phyloP scores from a whole-genome alignment of 2,797 vertebrate genomes.

The Chloroceryle inda region DNA sequence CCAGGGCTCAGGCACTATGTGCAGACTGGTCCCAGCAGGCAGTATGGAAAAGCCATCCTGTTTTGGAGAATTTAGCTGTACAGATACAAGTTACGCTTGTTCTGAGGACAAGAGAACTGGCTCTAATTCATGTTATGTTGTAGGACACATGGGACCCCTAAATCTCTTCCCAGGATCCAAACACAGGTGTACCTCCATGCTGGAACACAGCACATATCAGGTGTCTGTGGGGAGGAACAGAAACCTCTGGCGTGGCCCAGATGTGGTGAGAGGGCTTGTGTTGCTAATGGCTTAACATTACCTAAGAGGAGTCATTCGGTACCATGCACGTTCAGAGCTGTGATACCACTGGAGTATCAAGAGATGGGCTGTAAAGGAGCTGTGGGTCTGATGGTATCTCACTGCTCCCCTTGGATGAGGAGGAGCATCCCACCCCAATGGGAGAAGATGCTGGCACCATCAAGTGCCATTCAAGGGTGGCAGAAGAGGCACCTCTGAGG shows the following conservation, averaged over 20 bases:
- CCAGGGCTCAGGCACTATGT: not conserved
- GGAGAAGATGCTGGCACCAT: not conserved
- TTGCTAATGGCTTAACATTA: not conserved
- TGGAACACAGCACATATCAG: not conserved
- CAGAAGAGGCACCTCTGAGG: not conserved
- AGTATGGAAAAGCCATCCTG: not conserved
- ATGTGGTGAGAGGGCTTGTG: fast-evolving
- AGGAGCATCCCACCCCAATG: not conserved
- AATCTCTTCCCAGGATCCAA: not conserved
- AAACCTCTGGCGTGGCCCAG: not conserved
- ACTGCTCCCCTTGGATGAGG: not conserved
- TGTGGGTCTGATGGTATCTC: not conserved
- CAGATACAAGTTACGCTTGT: not conserved
- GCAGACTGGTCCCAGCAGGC: not conserved
- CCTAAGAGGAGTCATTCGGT: not conserved
- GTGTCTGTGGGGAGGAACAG: not conserved
- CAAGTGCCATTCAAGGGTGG: not conserved
- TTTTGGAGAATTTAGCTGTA: not conserved
- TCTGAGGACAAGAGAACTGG: not conserved
- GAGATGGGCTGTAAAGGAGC: not conserved
- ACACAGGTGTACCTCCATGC: not conserved
- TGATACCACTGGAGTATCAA: not conserved
- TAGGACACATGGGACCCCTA: not conserved
- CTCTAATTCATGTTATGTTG: not conserved
- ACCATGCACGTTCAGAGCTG: fast-evolving